Conservation (phyloP, 2,113 vertebrate species). For the Zootoca vivipara region DNA sequence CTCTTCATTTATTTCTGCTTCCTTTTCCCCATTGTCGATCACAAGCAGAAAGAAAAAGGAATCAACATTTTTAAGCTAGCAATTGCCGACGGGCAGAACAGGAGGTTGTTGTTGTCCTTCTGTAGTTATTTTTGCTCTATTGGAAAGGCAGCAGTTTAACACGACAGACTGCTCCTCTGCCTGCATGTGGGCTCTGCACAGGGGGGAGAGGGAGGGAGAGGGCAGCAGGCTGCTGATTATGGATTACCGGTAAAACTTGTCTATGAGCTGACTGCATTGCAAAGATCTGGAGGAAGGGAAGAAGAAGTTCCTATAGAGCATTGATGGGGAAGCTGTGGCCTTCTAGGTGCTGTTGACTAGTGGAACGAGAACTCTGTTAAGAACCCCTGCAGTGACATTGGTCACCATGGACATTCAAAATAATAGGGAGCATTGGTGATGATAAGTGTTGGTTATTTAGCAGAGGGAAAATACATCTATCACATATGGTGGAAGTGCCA, state of each 20-base stretch:
- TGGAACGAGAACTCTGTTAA: too few species aligned
- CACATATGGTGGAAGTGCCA: too few species aligned
- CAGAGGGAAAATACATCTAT: too few species aligned
- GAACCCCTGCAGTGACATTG: too few species aligned
- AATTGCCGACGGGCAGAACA: constrained; percentile 18
- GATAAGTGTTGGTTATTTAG: too few species aligned
- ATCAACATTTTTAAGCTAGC: constrained; percentile 6
- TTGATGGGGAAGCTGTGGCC: background rate
- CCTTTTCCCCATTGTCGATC: constrained; percentile 24
- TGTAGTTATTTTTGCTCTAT: constrained; percentile 17
- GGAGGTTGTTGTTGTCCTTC: background rate
- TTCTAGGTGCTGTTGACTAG: too few species aligned
- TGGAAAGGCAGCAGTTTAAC: constrained; percentile 17
- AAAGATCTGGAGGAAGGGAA: background rate
- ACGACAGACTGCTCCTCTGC: background rate
- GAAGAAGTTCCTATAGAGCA: background rate
- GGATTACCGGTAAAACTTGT: background rate
- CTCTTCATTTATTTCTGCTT: constrained; percentile 32
- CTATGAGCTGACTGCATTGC: background rate
- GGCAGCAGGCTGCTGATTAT: background rate
- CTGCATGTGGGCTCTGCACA: background rate
- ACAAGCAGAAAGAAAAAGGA: constrained; percentile 25
- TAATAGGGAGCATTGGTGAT: too few species aligned
- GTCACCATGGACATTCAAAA: too few species aligned
- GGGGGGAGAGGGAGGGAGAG: background rate